phyloP scores from a whole-genome alignment of 1,140 invertebrate species.

The Drosophila murphyi region DNA sequence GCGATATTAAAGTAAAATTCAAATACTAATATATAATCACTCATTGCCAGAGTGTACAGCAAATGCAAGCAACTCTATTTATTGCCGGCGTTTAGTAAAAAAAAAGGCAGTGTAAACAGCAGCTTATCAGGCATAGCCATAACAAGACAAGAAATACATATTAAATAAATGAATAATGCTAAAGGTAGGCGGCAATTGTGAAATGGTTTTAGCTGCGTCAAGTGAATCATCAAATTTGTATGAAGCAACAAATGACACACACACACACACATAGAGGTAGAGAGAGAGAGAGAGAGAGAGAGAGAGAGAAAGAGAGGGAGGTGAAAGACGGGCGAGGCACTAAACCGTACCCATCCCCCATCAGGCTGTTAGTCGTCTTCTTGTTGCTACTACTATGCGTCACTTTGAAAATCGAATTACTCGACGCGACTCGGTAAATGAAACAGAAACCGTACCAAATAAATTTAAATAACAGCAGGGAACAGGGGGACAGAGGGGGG shows the following conservation, averaged over 20 bases:
- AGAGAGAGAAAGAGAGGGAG: conserved; percentile 8
- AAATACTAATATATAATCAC: no score
- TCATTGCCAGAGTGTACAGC: no score
- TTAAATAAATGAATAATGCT: conserved; percentile 29
- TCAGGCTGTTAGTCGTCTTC: conserved; percentile 6
- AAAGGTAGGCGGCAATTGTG: conserved; percentile 24
- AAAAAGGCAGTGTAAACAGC: neutral
- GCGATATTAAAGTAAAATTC: no score
- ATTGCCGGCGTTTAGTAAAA: no score
- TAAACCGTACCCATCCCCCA: neutral
- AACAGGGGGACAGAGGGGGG: neutral
- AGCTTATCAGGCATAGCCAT: conserved; percentile 8
- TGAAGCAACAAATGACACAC: conserved; percentile 57
- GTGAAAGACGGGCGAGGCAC: conserved; percentile 8
- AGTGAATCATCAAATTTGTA: conserved; percentile 53
- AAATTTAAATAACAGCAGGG: conserved; percentile 29
- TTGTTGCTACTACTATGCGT: conserved; percentile 59
- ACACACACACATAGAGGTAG: neutral
- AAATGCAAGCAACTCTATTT: no score
- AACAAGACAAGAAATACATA: conserved; percentile 1
- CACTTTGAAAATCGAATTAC: conserved; percentile 80
- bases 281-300: conserved; percentile 7
- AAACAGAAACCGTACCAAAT: conserved; percentile 76
- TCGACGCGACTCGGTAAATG: conserved; percentile 58
- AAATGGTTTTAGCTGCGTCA: conserved; percentile 36